Evolutionary conservation across 2,113 vertebrate species (phyloP).

Genomic region (Vicugna pacos): DNA sequence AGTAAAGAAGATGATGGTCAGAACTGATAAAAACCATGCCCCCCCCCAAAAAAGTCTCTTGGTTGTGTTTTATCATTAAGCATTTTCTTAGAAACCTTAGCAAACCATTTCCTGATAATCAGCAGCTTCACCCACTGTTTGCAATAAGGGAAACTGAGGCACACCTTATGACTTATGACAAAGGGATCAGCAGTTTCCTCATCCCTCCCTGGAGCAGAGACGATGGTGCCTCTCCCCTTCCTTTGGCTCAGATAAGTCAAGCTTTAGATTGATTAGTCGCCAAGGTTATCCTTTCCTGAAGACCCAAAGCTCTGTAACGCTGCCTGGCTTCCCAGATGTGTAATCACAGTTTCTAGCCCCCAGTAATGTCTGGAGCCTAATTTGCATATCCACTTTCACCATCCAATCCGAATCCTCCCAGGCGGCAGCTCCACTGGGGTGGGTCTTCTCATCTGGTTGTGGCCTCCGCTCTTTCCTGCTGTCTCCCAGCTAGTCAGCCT

Average conservation of each 20-base stretch:
- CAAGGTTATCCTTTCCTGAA: background rate
- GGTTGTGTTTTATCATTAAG: background rate
- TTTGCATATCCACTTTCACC: background rate
- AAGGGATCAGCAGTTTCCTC: background rate
- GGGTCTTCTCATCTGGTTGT: background rate
- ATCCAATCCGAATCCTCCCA: background rate
- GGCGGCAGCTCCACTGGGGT: background rate
- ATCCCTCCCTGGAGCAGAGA: background rate
- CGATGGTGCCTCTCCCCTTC: background rate
- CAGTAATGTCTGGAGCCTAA: background rate
- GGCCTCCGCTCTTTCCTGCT: background rate
- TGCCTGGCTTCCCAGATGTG: constrained; percentile 25
- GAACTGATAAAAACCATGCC: background rate
- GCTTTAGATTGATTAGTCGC: constrained; percentile 26
- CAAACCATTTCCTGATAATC: background rate
- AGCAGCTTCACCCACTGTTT: background rate
- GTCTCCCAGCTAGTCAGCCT: background rate
- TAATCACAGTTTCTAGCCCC: background rate
- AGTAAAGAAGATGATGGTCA: background rate
- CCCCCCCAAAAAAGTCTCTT: background rate
- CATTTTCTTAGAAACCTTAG: background rate
- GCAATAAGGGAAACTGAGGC: background rate
- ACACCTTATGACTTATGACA: background rate
- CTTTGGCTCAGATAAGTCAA: constrained; percentile 2
- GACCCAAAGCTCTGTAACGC: background rate